These are phyloP conservation scores for Labeo catla DNA, from an alignment of 2,113 vertebrate genomes.

Conservation along the genomic window DNA sequence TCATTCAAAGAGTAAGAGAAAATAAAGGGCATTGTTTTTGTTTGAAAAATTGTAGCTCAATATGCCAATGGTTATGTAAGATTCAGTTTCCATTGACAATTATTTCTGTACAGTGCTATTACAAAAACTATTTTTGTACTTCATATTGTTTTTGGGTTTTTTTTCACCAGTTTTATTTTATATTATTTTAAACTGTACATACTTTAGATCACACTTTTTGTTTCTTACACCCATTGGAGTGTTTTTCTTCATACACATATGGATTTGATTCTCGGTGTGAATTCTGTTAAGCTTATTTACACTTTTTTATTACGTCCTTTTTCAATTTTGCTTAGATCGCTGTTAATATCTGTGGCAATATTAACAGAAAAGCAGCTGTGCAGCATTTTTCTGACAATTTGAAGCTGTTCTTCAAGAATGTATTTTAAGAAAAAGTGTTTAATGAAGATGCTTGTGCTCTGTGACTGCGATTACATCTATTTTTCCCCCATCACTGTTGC, in stretches of 20 bases:
- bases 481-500: not conserved
- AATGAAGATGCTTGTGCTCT: conserved; percentile 19
- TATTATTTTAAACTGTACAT: conserved; percentile 62
- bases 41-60: conserved; percentile 33
- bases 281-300: not conserved
- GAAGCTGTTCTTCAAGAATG: conserved; percentile 39
- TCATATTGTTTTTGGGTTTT: conserved; percentile 43
- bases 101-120: conserved; percentile 57
- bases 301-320: not conserved
- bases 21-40: conserved; percentile 28
- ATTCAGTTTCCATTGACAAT: conserved; percentile 20
- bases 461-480: not conserved
- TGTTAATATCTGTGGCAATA: conserved; percentile 14
- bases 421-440: conserved; percentile 18
- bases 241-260: not conserved
- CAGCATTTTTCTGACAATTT: conserved; percentile 13
- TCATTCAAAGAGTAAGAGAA: conserved; percentile 37
- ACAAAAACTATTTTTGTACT: conserved; percentile 62
- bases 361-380: conserved; percentile 21
- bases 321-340: not conserved
- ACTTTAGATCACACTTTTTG: conserved; percentile 47
- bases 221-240: not conserved
- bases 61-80: conserved; percentile 19
- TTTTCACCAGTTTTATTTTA: conserved; percentile 11
- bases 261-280: not conserved